A percentile compares a stretch with the other conserved stretches of the same genome.
Evolutionary conservation across 2,888 invertebrate genomes (phyloP).

Genomic region (Leptopilina syphax): DNA sequence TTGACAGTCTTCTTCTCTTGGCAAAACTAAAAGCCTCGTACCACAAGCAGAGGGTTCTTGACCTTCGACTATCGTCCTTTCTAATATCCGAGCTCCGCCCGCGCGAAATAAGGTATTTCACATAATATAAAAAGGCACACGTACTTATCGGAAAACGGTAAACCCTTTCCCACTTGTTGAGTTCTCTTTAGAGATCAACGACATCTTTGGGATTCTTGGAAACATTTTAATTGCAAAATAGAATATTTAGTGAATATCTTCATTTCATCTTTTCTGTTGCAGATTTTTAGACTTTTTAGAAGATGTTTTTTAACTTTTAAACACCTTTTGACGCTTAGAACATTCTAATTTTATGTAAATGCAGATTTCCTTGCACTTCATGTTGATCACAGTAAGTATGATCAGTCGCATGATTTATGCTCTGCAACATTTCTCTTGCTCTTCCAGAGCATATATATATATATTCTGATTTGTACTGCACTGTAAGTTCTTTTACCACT

Average conservation of each 20-base stretch:
- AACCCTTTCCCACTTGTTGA: conserved; percentile 21
- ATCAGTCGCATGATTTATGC: conserved; percentile 41
- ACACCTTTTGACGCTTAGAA: background rate
- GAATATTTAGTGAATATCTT: background rate
- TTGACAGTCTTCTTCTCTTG: background rate
- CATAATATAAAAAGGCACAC: conserved; percentile 23
- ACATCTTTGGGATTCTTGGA: background rate
- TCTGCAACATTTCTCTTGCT: conserved; percentile 38
- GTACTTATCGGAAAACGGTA: conserved; percentile 44
- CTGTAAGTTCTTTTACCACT: conserved; percentile 35
- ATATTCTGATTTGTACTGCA: conserved; percentile 38
- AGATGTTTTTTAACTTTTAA: too few relatives aligned
- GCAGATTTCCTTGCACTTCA: conserved; percentile 28
- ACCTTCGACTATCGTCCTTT: conserved; percentile 51
- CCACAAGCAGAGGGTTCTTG: conserved; percentile 47
- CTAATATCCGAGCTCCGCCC: conserved; percentile 45
- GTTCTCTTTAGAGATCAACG: background rate
- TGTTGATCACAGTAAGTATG: conserved; percentile 38
- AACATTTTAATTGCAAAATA: background rate
- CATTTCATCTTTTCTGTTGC: background rate
- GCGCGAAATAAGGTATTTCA: conserved; percentile 39
- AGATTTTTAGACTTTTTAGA: too few relatives aligned
- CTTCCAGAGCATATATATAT: conserved; percentile 27
- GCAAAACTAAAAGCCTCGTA: conserved; percentile 44
- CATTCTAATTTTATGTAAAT: conserved; percentile 40